Evolutionary conservation across 2,113 vertebrate species (phyloP), one percentile per base, ranked within the genome.

Genomic region (Willisornis vidua): DNA sequence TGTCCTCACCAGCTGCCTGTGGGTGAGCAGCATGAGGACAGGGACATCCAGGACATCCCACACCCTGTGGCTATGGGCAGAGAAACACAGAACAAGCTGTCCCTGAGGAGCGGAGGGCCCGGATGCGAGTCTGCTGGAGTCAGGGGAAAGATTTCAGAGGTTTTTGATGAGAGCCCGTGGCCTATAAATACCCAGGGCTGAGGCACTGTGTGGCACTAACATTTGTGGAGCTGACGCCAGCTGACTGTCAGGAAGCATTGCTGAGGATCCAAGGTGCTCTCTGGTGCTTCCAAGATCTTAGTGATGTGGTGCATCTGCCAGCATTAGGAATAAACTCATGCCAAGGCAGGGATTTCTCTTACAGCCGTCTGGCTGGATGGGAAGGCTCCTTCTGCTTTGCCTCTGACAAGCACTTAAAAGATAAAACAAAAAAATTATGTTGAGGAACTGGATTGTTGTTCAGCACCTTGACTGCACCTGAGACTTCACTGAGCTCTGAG

Each of bases 221-320:
- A 14, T 35, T 85, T 52, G 58, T 46, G 51, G 39, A 11, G 66
- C 67, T 9, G 4, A 20, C 0, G 16, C 63, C 90, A 77, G 71
- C 79, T 61, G 92, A 33, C 35, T 67, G 89, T 79, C 85, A 54
- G 89, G 58, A 80, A 54, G 77, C 0, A 1, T 62, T 82, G 71
- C 81, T 79, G 46, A 1, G 0, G 51, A 33, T 14, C 51, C 1
- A 14, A 68, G 89, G 51, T 20, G 74, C 61, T 92, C 0, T 2
- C 73, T 35, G 76, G 49, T 45, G 84, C 70, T 92, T 75, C 95
- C 78, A 91, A 85, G 90, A 46, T 79, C 73, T 86, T 45, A n/a
- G 43, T 37, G 67, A 45, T 4, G 19, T 52, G 83, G 80, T 54
- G 65, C 59, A 63, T 95, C 86, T 94, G 89, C 83, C 74, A 6